Evolutionary conservation across 2,797 vertebrate genomes (phyloP).

Genomic region (Pseudochirops corinnae): DNA sequence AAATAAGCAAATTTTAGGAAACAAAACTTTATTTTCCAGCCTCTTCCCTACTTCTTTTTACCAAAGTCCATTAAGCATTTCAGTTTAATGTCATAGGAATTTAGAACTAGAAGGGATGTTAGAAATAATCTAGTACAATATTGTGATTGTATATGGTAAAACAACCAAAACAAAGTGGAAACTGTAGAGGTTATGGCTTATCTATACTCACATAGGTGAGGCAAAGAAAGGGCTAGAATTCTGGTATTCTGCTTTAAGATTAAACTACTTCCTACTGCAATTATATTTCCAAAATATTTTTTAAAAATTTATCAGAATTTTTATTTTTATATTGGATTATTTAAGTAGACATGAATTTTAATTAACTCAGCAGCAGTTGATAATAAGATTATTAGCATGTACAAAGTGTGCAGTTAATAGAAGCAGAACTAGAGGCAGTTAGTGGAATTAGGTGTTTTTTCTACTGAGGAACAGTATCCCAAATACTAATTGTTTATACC

Average conservation of each 20-base stretch:
- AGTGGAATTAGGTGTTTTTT: slow-evolving; percentile 79
- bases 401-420: slow-evolving; percentile 77
- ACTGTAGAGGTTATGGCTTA: background rate
- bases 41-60: background rate
- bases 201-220: background rate
- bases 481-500: slow-evolving; percentile 80
- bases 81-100: background rate
- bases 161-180: background rate
- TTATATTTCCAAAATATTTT: slow-evolving; percentile 54
- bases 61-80: background rate
- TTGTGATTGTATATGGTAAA: background rate
- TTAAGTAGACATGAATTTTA: slow-evolving; percentile 76
- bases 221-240: background rate
- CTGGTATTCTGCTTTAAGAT: background rate
- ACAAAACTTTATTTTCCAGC: background rate
- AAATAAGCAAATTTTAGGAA: background rate
- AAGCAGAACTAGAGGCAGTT: slow-evolving; percentile 81
- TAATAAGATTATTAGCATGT: slow-evolving; percentile 82
- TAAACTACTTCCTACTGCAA: background rate
- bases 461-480: slow-evolving; percentile 65
- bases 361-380: slow-evolving; percentile 79
- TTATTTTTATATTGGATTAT: slow-evolving; percentile 74
- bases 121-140: background rate
- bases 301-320: slow-evolving; percentile 67
- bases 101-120: background rate